A percentile compares a stretch with the other conserved stretches of the same genome.
These are phyloP conservation scores for Zaprionus inermis DNA, from an alignment of 1,140 invertebrate species.

Conservation along the genomic window DNA sequence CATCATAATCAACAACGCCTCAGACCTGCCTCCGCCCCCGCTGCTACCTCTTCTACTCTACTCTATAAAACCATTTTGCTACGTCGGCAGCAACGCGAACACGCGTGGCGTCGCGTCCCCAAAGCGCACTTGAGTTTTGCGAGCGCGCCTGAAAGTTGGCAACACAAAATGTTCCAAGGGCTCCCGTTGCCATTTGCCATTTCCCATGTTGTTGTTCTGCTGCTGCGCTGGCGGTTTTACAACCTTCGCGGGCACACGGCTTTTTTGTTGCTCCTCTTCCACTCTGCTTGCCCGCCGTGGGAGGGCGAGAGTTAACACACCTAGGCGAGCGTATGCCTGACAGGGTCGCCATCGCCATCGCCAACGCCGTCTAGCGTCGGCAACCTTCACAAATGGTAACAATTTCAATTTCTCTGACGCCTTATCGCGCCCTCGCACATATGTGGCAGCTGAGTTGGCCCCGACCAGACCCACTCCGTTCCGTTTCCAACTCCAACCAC, in stretches of 20 bases:
- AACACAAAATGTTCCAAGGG: conserved; percentile 60
- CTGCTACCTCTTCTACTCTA: conserved; percentile 3
- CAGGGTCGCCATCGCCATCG: conserved; percentile 46
- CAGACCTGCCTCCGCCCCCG: conserved; percentile 23
- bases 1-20: conserved; percentile 72
- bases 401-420: conserved; percentile 80
- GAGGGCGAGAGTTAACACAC: conserved; percentile 57
- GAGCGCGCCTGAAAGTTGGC: conserved; percentile 72
- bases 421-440: conserved; percentile 79
- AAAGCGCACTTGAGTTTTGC: conserved; percentile 78
- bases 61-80: neutral
- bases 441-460: conserved; percentile 39
- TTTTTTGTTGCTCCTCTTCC: conserved; percentile 34
- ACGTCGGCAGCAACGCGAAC: conserved; percentile 22
- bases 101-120: conserved; percentile 49
- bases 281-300: conserved; percentile 16
- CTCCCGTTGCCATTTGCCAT: conserved; percentile 48
- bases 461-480: neutral
- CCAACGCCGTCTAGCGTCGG: conserved; percentile 62
- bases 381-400: conserved; percentile 80
- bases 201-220: conserved; percentile 48
- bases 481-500: conserved; percentile 1
- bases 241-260: conserved; percentile 62
- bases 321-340: conserved; percentile 41
- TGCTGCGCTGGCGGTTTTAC: conserved; percentile 69